These are phyloP conservation scores for Pipistrellus pipistrellus DNA, from an alignment of 2,797 vertebrate genomes.

Conservation along the genomic window DNA sequence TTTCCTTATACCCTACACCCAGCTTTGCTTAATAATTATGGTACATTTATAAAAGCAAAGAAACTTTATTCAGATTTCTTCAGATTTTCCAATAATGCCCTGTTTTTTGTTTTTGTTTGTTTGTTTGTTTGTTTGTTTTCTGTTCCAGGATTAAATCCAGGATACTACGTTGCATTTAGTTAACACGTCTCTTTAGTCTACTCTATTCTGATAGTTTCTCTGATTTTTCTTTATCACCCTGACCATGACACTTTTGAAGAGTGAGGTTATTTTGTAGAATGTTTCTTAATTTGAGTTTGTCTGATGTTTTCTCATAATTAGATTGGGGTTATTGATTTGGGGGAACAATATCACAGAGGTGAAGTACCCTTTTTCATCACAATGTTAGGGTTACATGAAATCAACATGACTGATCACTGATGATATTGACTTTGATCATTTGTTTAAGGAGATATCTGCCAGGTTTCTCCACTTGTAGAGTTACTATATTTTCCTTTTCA, in stretches of 20 bases:
- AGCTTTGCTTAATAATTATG: constrained; percentile 45
- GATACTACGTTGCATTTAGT: constrained; percentile 27
- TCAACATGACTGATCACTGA: not conserved
- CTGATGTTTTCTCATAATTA: constrained; percentile 31
- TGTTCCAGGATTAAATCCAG: constrained; percentile 41
- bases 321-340: constrained; percentile 30
- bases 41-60: constrained; percentile 48
- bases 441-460: not conserved
- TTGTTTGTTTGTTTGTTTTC: constrained; percentile 17
- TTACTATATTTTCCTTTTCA: constrained; percentile 25
- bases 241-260: constrained; percentile 25
- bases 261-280: constrained; percentile 35
- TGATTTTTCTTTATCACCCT: constrained; percentile 37
- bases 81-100: not conserved
- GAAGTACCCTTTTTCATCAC: constrained; percentile 38
- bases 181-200: not conserved
- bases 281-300: constrained; percentile 15
- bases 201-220: not conserved
- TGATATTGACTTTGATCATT: constrained; percentile 45
- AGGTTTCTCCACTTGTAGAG: constrained; percentile 7
- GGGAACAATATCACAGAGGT: not conserved
- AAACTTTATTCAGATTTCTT: constrained; percentile 32
- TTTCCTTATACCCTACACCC: not conserved
- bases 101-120: constrained; percentile 27
- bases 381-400: not conserved